Conservation (phyloP, 2,113 vertebrate species). For the Pavo muticus region DNA sequence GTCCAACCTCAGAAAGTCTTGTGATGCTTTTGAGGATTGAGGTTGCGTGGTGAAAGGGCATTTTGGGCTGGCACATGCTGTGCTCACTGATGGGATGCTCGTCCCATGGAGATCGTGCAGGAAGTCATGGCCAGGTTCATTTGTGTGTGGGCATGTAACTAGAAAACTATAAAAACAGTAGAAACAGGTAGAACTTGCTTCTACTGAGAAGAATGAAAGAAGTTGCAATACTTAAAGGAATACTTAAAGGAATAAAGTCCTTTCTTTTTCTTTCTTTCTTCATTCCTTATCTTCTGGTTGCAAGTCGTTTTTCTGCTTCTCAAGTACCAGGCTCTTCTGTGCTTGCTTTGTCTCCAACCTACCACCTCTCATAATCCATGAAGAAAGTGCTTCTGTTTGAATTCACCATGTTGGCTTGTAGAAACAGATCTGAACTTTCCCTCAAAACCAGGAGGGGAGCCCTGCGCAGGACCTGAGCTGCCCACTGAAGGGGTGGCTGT, state of each 20-base stretch:
- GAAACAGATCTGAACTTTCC: background rate
- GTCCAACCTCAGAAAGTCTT: background rate
- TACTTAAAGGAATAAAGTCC: background rate
- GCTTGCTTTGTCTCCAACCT: background rate
- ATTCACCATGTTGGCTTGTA: background rate
- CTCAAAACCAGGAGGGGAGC: background rate
- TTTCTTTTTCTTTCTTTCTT: background rate
- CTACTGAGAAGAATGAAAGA: background rate
- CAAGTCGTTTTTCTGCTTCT: background rate
- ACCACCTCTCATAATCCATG: background rate
- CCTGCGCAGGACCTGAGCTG: background rate
- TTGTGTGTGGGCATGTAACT: background rate
- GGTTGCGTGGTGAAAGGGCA: background rate
- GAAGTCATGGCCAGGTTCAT: accelerated
- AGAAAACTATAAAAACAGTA: background rate
- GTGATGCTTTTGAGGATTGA: background rate
- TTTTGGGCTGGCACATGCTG: background rate
- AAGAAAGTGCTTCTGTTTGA: background rate
- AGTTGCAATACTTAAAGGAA: background rate
- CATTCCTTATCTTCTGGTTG: background rate
- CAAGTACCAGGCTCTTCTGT: background rate
- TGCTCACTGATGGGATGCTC: background rate
- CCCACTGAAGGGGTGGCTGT: background rate
- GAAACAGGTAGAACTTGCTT: background rate
- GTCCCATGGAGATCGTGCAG: accelerated